phyloP scores from a whole-genome alignment of 30 jellyfish, hydroid and myxozoan species.

The Pseudorhiza aurosa region DNA sequence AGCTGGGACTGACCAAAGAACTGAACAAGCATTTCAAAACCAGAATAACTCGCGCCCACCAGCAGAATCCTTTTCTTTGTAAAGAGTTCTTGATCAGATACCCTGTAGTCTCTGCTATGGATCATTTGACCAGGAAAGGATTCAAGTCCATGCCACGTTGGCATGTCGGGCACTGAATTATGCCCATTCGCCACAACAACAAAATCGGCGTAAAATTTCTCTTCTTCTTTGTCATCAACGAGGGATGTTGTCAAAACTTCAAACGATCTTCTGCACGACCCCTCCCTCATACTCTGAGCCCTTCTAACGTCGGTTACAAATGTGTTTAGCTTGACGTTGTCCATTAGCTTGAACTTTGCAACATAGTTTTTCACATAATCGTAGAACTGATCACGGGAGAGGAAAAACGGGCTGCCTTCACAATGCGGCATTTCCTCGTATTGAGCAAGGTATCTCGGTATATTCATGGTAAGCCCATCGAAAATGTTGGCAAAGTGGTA shows the following conservation, averaged over 20 bases:
- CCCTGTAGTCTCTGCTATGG: constrained; percentile 33
- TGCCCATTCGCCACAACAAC: constrained; percentile 51
- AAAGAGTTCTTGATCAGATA: not conserved
- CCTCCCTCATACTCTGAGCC: not conserved
- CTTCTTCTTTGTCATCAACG: not conserved
- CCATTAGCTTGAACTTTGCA: not conserved
- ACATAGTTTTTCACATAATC: constrained; percentile 16
- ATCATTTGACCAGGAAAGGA: constrained; percentile 21
- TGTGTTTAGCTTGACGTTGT: constrained; percentile 6
- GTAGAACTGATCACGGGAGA: constrained; percentile 23
- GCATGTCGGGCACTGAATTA: constrained; percentile 33
- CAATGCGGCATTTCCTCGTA: constrained; percentile 36
- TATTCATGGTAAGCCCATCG: constrained; percentile 31
- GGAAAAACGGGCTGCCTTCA: constrained; percentile 14
- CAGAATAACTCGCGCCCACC: constrained; percentile 34
- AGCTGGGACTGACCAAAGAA: constrained; percentile 2
- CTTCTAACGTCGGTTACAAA: constrained; percentile 33
- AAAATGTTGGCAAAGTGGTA: constrained; percentile 24
- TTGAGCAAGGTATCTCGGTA: constrained; percentile 18
- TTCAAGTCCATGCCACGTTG: constrained; percentile 8
- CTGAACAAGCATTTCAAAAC: constrained; percentile 48
- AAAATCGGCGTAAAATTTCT: constrained; percentile 13
- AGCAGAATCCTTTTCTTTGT: constrained; percentile 12
- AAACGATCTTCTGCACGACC: not conserved
- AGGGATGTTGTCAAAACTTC: not conserved